Percentiles rank a stretch among this genome's conserved stretches.
Conservation (phyloP, 1,140 invertebrate genomes). For the Hetaerina americana region DNA sequence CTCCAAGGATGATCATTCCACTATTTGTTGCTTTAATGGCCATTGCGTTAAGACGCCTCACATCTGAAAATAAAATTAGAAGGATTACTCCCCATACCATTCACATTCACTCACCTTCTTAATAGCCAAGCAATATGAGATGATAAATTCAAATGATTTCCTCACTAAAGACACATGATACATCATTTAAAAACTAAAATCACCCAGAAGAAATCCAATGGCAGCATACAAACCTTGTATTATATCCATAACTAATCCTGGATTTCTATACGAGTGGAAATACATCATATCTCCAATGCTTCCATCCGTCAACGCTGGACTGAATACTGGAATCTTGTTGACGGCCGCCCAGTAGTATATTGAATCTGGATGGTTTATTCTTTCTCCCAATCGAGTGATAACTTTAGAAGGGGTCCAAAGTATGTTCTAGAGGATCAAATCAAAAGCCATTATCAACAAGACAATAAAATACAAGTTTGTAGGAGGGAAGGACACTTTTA, state of each 20-base stretch:
- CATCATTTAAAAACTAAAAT: background rate
- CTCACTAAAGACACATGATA: background rate
- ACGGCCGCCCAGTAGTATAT: constrained; percentile 97
- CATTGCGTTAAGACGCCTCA: constrained; percentile 81
- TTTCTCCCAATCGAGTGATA: constrained; percentile 68
- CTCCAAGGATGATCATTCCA: constrained; percentile 96
- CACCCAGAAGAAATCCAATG: background rate
- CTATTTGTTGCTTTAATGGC: constrained; percentile 86
- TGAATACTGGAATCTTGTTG: constrained; percentile 96
- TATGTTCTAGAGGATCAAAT: constrained; percentile 31
- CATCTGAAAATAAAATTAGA: constrained; percentile 43
- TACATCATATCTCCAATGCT: constrained; percentile 99
- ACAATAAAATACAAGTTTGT: constrained; percentile 8
- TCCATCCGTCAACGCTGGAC: constrained; percentile 96
- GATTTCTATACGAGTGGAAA: constrained; percentile 89
- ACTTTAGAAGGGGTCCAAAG: constrained; percentile 92
- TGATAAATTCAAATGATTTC: background rate
- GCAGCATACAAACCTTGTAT: constrained; percentile 48
- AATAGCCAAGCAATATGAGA: constrained; percentile 7
- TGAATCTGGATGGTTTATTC: constrained; percentile 81
- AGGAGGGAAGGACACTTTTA: background rate
- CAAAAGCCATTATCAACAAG: constrained; percentile 2
- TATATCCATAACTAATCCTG: constrained; percentile 88
- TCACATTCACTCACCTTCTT: background rate
- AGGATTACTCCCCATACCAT: background rate